These are phyloP conservation scores for Sarcophaga variegata DNA, from an alignment of 2,888 invertebrate genomes.

Conservation along the genomic window DNA sequence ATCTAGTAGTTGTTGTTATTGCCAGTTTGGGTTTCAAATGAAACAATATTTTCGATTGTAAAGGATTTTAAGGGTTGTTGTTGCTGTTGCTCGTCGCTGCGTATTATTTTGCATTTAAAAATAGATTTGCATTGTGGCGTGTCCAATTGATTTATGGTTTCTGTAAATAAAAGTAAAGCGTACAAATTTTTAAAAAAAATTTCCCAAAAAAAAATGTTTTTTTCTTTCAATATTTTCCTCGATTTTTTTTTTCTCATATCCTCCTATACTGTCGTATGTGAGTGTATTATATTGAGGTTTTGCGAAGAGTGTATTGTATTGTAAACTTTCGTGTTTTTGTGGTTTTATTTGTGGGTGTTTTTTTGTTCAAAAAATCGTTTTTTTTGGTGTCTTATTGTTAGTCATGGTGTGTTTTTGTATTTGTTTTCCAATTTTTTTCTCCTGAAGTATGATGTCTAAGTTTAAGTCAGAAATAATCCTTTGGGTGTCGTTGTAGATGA, in stretches of 20 bases:
- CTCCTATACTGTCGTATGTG: background rate
- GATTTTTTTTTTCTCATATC: conserved; percentile 9
- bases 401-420: conserved; percentile 59
- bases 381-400: conserved; percentile 54
- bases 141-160: conserved; percentile 82
- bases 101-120: conserved; percentile 82
- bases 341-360: conserved; percentile 67
- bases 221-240: conserved; percentile 30
- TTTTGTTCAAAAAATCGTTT: conserved; percentile 11
- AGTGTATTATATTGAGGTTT: conserved; percentile 53
- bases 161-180: conserved; percentile 76
- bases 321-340: conserved; percentile 59
- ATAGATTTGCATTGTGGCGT: conserved; percentile 81
- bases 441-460: conserved; percentile 57
- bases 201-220: too few species aligned
- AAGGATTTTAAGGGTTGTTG: conserved; percentile 58
- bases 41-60: background rate
- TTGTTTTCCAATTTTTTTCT: background rate
- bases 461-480: conserved; percentile 78
- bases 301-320: conserved; percentile 48
- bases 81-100: conserved; percentile 47
- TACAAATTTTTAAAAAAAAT: conserved; percentile 37
- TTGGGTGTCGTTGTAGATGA: conserved; percentile 78
- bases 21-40: background rate
- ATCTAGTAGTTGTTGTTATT: conserved; percentile 45